Evolutionary conservation across 2,888 invertebrate species (phyloP).

Genomic region (Drosophila austrosaltans): DNA sequence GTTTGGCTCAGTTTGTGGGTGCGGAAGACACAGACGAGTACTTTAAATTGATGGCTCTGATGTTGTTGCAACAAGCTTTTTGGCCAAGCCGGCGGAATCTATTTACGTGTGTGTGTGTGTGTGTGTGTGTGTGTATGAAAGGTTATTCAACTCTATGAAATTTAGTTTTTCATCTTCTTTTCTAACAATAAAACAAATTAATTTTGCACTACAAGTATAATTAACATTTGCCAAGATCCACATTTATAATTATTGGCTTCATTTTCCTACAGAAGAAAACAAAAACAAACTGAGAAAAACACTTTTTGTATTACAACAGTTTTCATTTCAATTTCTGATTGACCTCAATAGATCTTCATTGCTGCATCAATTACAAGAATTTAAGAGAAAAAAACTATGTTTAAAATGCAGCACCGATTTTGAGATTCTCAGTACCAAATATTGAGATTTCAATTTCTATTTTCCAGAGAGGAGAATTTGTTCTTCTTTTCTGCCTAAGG

Average conservation of each 20-base stretch:
- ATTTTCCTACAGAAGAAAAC: conserved; percentile 37
- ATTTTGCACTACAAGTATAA: conserved; percentile 60
- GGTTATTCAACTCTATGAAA: conserved; percentile 28
- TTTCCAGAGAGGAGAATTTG: too few relatives aligned
- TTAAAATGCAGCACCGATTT: conserved; percentile 8
- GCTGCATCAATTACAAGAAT: conserved; percentile 50
- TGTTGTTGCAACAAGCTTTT: conserved; percentile 40
- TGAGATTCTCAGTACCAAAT: not conserved
- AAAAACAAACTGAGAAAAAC: conserved; percentile 28
- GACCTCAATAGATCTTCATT: conserved; percentile 48
- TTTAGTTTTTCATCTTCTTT: conserved; percentile 25
- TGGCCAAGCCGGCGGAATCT: conserved; percentile 28
- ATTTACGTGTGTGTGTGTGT: not conserved
- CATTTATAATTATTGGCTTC: conserved; percentile 65
- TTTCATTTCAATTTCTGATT: conserved; percentile 50
- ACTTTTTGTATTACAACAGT: conserved; percentile 62
- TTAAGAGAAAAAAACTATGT: conserved; percentile 8
- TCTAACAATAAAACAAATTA: conserved; percentile 47
- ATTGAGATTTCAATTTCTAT: too few relatives aligned
- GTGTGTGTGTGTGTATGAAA: not conserved
- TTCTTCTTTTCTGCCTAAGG: too few relatives aligned
- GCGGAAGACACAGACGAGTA: conserved; percentile 46
- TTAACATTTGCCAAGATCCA: conserved; percentile 78
- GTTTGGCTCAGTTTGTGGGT: conserved; percentile 32
- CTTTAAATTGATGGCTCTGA: conserved; percentile 34